Evolutionary conservation across 2,888 invertebrate species (phyloP).

Genomic region (Catocala sponsa): DNA sequence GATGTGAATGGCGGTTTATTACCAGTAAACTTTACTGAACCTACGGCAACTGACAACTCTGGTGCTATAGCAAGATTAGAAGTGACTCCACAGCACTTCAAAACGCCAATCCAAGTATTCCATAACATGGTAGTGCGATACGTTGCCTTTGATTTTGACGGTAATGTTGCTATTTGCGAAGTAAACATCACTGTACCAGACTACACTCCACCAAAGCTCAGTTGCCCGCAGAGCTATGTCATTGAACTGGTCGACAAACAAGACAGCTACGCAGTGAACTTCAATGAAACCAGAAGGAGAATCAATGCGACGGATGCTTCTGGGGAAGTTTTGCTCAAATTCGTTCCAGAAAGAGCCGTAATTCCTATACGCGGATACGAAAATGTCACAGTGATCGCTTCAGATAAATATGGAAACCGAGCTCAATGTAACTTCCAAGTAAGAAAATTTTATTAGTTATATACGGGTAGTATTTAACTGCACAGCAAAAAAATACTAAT

Average conservation of each 20-base stretch:
- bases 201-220: slow-evolving; percentile 95
- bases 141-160: slow-evolving; percentile 98
- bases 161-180: slow-evolving; percentile 98
- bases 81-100: slow-evolving; percentile 97
- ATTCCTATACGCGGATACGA: slow-evolving; percentile 96
- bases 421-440: slow-evolving; percentile 97
- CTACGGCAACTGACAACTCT: slow-evolving; percentile 97
- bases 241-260: slow-evolving; percentile 96
- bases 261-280: slow-evolving; percentile 96
- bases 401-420: slow-evolving; percentile 95
- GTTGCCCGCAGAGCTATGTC: slow-evolving; percentile 97
- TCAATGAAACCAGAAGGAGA: slow-evolving; percentile 95
- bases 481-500: too few species aligned
- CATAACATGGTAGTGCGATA: slow-evolving; percentile 97
- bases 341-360: slow-evolving; percentile 94
- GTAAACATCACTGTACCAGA: slow-evolving; percentile 98
- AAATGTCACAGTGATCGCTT: slow-evolving; percentile 96
- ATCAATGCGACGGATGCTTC: slow-evolving; percentile 96
- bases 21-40: slow-evolving; percentile 97
- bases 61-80: slow-evolving; percentile 97
- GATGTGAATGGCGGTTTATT: slow-evolving; percentile 96
- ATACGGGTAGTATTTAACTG: too few species aligned
- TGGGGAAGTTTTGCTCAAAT: slow-evolving; percentile 94
- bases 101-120: slow-evolving; percentile 95
- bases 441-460: slow-evolving; percentile 33